A percentile compares a stretch with the other conserved stretches of the same genome.
Evolutionary conservation across 1,140 invertebrate genomes (phyloP).

Genomic region (Bicyclus anynana): DNA sequence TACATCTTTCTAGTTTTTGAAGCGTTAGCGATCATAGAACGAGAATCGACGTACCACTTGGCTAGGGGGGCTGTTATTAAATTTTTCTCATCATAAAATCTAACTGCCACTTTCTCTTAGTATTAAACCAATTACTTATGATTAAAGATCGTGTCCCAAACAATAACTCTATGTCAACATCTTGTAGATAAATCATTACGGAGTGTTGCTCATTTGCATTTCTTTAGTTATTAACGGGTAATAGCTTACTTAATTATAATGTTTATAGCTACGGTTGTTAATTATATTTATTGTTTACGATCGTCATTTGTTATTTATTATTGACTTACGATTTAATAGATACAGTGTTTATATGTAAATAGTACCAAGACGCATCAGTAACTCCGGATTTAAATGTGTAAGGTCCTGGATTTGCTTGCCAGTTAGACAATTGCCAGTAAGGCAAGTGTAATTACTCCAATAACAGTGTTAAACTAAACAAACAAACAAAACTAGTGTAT

Average conservation of each 20-base stretch:
- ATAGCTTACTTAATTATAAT: not conserved
- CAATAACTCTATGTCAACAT: not conserved
- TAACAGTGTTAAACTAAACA: too few relatives aligned
- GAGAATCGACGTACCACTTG: too few relatives aligned
- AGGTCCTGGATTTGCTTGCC: too few relatives aligned
- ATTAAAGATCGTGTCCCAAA: conserved; percentile 15
- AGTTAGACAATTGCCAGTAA: too few relatives aligned
- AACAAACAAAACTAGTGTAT: too few relatives aligned
- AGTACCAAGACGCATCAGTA: too few relatives aligned
- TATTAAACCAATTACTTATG: conserved; percentile 45
- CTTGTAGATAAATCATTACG: not conserved
- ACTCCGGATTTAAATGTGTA: too few relatives aligned
- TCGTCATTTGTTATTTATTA: not conserved
- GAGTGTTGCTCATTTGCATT: not conserved
- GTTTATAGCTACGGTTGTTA: not conserved
- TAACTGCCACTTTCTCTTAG: conserved; percentile 37
- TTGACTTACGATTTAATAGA: too few relatives aligned
- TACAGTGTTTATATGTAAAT: too few relatives aligned
- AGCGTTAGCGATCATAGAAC: too few relatives aligned
- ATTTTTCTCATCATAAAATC: conserved; percentile 36
- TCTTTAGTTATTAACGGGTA: not conserved
- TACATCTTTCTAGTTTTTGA: too few relatives aligned
- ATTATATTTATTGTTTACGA: not conserved
- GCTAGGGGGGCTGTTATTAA: conserved; percentile 39
- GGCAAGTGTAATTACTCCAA: too few relatives aligned